phyloP scores from a whole-genome alignment of 2,797 vertebrate genomes.

The Scomberomorus guttatus region DNA sequence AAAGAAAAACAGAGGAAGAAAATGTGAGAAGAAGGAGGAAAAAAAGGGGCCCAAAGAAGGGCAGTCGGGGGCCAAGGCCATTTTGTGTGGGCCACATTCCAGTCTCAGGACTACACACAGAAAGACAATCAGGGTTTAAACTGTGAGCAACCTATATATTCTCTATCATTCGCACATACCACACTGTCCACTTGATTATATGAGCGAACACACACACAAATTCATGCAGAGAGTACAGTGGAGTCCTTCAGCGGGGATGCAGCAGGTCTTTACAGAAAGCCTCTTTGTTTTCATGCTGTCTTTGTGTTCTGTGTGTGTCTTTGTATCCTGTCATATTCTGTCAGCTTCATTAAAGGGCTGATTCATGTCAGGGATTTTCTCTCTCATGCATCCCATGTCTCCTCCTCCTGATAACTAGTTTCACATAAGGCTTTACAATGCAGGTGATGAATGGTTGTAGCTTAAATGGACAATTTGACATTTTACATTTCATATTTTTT shows the following conservation, averaged over 20 bases:
- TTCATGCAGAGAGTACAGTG: slow-evolving; percentile 70
- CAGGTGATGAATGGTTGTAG: neutral
- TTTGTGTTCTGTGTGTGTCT: slow-evolving; percentile 67
- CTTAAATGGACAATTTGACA: slow-evolving; percentile 5
- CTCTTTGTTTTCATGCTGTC: slow-evolving; percentile 73
- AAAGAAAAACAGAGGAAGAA: neutral
- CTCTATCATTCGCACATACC: slow-evolving; percentile 28
- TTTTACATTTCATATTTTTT: neutral
- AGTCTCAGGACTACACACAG: slow-evolving; percentile 51
- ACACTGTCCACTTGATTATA: slow-evolving; percentile 46
- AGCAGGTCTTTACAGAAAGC: slow-evolving; percentile 76
- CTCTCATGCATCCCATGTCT: slow-evolving; percentile 33
- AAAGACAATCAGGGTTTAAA: slow-evolving; percentile 54
- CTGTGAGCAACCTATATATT: slow-evolving; percentile 46
- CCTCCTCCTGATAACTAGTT: neutral
- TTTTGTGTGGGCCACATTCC: slow-evolving; percentile 66
- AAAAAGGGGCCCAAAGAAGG: slow-evolving; percentile 31
- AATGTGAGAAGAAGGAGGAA: neutral
- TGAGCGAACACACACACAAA: slow-evolving; percentile 33
- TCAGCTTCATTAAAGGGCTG: slow-evolving; percentile 77
- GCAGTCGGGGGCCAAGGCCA: slow-evolving; percentile 32
- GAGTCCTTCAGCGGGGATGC: slow-evolving; percentile 73
- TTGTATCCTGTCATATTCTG: slow-evolving; percentile 74
- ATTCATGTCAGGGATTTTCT: slow-evolving; percentile 63
- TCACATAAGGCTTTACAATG: neutral